Evolutionary conservation across 2,113 vertebrate genomes (phyloP).

Genomic region (Indicator maculatus): DNA sequence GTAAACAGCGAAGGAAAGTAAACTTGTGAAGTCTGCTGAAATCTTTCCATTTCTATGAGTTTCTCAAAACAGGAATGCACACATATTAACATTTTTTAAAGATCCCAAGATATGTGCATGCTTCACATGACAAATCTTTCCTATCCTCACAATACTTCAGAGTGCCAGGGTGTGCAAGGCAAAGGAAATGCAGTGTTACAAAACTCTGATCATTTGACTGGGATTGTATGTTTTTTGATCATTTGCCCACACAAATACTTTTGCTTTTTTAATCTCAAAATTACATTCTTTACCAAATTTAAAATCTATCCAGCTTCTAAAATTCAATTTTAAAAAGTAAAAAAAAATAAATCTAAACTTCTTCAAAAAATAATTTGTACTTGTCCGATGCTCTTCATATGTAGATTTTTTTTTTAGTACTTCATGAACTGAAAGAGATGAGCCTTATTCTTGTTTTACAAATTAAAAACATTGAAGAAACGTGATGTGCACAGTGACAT

Average conservation of each 20-base stretch:
- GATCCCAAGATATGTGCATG: background rate
- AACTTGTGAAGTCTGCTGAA: background rate
- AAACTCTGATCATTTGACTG: background rate
- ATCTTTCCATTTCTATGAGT: background rate
- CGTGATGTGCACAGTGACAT: background rate
- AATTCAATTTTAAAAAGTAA: background rate
- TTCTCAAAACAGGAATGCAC: background rate
- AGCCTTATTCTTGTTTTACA: background rate
- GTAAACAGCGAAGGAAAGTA: background rate
- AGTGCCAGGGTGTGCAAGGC: background rate
- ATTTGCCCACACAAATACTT: background rate
- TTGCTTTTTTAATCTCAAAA: background rate
- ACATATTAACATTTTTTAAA: background rate
- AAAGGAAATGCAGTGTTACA: background rate
- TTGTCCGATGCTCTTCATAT: background rate
- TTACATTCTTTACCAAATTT: background rate
- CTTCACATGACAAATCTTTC: background rate
- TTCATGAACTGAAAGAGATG: background rate
- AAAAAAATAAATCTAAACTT: background rate
- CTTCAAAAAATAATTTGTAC: background rate
- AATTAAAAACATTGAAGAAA: background rate
- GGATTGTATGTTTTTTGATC: background rate
- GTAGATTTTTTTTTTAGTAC: background rate
- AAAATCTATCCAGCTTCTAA: background rate
- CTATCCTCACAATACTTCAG: background rate